Evolutionary conservation across 2,888 invertebrate species (phyloP).

Genomic region (Electrophaes corylata): DNA sequence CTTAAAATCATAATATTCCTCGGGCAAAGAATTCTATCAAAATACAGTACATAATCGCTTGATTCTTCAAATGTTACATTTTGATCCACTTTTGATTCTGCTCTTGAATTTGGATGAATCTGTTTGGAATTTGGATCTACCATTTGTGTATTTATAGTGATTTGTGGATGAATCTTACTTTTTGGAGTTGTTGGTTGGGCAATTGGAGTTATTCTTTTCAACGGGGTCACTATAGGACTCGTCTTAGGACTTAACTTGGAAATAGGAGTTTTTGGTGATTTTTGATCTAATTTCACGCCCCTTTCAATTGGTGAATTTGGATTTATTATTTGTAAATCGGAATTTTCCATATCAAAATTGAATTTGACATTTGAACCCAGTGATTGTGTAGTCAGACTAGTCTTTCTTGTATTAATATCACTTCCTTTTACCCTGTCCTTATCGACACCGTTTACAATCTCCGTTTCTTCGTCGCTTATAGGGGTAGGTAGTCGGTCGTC

Average conservation of each 20-base stretch:
- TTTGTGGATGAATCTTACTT: slow-evolving; percentile 9
- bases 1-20: slow-evolving; percentile 68
- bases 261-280: slow-evolving; percentile 6
- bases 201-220: slow-evolving; percentile 14
- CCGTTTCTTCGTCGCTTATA: slow-evolving; percentile 50
- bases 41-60: slow-evolving; percentile 51
- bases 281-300: neutral
- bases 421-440: neutral
- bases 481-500: slow-evolving; percentile 59
- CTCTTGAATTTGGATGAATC: slow-evolving; percentile 5
- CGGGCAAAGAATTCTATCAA: slow-evolving; percentile 69
- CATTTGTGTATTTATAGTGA: slow-evolving; percentile 11
- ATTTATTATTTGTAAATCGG: too few relatives aligned
- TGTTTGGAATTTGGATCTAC: neutral
- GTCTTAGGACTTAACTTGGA: slow-evolving; percentile 1
- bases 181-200: neutral
- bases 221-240: neutral
- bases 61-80: slow-evolving; percentile 28
- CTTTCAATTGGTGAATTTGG: slow-evolving; percentile 1
- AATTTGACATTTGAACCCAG: neutral
- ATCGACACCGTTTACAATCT: neutral
- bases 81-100: slow-evolving; percentile 16
- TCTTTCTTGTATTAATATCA: slow-evolving; percentile 16
- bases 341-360: slow-evolving; percentile 11
- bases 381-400: slow-evolving; percentile 14